Conservation (phyloP, 2,797 vertebrate species). For the Crax fasciolata region DNA sequence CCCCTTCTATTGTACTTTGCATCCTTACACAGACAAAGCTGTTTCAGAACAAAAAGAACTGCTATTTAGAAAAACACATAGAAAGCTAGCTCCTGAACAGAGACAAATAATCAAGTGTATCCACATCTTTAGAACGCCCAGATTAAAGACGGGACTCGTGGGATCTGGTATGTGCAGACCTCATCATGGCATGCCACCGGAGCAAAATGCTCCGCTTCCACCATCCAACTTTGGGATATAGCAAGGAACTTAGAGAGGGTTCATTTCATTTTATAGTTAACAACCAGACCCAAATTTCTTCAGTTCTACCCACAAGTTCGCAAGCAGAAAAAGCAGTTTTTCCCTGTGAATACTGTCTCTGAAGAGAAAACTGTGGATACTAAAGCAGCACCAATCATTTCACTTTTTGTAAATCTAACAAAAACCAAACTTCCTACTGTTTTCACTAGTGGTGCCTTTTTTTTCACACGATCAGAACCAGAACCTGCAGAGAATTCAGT, state of each 20-base stretch:
- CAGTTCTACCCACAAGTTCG: neutral
- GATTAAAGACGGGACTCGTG: neutral
- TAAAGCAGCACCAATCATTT: neutral
- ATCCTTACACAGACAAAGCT: neutral
- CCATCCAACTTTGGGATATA: neutral
- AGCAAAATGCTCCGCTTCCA: neutral
- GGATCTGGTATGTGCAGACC: neutral
- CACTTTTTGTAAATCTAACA: neutral
- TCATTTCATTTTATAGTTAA: neutral
- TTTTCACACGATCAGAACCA: neutral
- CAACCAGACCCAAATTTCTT: neutral
- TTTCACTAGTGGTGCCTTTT: neutral
- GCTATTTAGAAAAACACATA: neutral
- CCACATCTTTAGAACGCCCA: constrained; percentile 2
- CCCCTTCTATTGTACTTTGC: neutral
- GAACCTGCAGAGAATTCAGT: neutral
- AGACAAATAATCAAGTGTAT: neutral
- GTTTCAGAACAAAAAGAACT: neutral
- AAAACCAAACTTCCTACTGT: neutral
- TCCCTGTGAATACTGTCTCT: neutral
- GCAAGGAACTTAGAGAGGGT: neutral
- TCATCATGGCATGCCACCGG: neutral
- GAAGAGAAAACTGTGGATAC: neutral
- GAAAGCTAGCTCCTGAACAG: neutral
- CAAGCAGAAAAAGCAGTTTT: neutral